Evolutionary conservation across 64 coral and sea anemone species (phyloP), one percentile per base, ranked within the genome.

Genomic region (Montipora sp.): DNA sequence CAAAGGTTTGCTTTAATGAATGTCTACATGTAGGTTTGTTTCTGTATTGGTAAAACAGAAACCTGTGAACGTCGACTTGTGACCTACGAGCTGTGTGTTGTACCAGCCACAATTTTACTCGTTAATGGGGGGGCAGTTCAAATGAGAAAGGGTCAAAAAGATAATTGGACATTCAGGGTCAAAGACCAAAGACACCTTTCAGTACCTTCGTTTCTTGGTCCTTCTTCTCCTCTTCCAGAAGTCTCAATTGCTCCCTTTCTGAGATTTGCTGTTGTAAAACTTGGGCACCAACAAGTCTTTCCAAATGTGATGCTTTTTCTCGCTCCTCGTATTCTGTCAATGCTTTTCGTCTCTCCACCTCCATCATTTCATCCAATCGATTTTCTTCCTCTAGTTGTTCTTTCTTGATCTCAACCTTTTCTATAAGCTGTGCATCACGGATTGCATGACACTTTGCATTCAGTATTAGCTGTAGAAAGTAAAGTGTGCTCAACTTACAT

Each of bases 401-500:
- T 79, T 99, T 99, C 68, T 96, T 99, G 59, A 99, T 90, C 7
- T 99, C 98, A 22, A 99, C 98, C n/a, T 99, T 99, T 48, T 99
- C 98, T 60, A 99, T 95, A 3, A 99, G 92, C 51, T 99, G 98
- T 2, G 98, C 98, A 94, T 99, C 98, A 79, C 98, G 94, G 77
- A 99, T 99, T 8, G 98, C 98, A 89, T 99, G 98, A 58, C 98
- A 99, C 45, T 99, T 99, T 16, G 98, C 98, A 91, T 99, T 99
- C 12, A 99, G 87, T 45, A 99, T 99, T 59, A 99, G 74, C 98
- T 98, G 84, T 20, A 83, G 65, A 69, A 48, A 91, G 66, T 12
- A 63, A 63, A 14, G 60, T 7, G 51, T 7, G 5, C 6, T 55
- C 5, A 14, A 15, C 13, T 63, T 63, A 16, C 11, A 63, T 1